Evolutionary conservation across 2,113 vertebrate species (phyloP).

Genomic region (Ardeotis arabs): DNA sequence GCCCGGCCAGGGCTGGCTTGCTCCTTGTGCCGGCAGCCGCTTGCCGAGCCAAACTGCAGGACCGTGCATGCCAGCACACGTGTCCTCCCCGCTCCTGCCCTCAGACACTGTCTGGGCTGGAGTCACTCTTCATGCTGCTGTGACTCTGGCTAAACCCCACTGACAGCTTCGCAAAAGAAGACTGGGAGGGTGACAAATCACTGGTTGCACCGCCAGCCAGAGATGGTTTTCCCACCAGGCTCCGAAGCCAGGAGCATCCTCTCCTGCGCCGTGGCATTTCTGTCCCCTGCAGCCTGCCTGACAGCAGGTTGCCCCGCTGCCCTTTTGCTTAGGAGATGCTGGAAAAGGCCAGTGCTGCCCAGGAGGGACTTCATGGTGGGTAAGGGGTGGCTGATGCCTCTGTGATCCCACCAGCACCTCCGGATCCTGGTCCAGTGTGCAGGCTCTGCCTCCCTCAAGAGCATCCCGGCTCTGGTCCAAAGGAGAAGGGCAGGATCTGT

Average conservation of each 20-base stretch:
- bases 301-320: fast-evolving
- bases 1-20: background rate
- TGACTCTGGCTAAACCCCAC: background rate
- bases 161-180: background rate
- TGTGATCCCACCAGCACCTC: background rate
- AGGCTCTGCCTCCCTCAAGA: background rate
- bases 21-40: background rate
- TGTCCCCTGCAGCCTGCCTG: background rate
- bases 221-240: background rate
- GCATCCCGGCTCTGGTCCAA: fast-evolving
- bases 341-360: background rate
- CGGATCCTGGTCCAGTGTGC: background rate
- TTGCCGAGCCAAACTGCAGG: background rate
- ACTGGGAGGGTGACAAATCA: background rate
- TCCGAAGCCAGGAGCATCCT: background rate
- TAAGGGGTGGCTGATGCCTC: background rate
- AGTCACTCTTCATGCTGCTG: background rate
- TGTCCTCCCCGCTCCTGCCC: background rate
- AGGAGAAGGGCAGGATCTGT: slow-evolving; percentile 10
- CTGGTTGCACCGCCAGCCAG: fast-evolving
- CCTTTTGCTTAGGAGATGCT: background rate
- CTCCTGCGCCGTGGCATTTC: background rate
- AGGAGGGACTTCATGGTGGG: background rate
- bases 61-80: background rate
- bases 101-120: background rate